phyloP scores from a whole-genome alignment of 2,888 invertebrate species.

The Nematopogon swammerdamellus region DNA sequence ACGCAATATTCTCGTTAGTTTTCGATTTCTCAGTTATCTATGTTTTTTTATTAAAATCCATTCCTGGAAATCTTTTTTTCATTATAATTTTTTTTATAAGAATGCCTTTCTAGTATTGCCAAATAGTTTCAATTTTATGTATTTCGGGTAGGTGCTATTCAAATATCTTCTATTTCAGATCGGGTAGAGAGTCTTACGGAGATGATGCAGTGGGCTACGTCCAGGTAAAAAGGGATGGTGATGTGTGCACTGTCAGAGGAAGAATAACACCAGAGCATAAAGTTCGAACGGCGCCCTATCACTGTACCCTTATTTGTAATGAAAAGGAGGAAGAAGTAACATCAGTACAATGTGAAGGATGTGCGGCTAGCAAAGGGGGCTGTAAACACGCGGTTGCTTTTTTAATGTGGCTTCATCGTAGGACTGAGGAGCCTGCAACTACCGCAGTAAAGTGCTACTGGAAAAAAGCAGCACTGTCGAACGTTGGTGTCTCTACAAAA shows the following conservation, averaged over 20 bases:
- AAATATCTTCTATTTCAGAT: constrained; percentile 11
- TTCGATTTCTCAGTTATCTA: too few relatives aligned
- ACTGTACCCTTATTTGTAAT: constrained; percentile 5
- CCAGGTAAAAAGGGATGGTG: constrained; percentile 11
- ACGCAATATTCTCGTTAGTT: too few relatives aligned
- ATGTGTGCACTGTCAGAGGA: constrained; percentile 13
- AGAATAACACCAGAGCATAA: constrained; percentile 15
- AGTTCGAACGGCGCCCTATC: constrained; percentile 4
- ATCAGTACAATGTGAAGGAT: constrained; percentile 11
- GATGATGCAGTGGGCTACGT: constrained; percentile 13
- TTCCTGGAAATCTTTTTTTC: too few relatives aligned
- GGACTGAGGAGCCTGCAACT: constrained; percentile 11
- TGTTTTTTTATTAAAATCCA: too few relatives aligned
- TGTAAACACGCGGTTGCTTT: constrained; percentile 11
- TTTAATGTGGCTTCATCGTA: constrained; percentile 13
- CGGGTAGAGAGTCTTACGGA: constrained; percentile 9
- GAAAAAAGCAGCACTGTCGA: constrained; percentile 10
- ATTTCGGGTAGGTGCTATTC: too few relatives aligned
- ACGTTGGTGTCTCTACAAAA: constrained; percentile 8
- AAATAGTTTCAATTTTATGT: too few relatives aligned
- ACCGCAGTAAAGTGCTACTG: constrained; percentile 11
- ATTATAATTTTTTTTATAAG: too few relatives aligned
- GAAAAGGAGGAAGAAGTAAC: constrained; percentile 8
- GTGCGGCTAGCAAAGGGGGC: constrained; percentile 10
- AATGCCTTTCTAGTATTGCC: too few relatives aligned